Evolutionary conservation across 2,888 invertebrate genomes (phyloP), one percentile per base, ranked within the genome.

Genomic region (Lissonota sp.): DNA sequence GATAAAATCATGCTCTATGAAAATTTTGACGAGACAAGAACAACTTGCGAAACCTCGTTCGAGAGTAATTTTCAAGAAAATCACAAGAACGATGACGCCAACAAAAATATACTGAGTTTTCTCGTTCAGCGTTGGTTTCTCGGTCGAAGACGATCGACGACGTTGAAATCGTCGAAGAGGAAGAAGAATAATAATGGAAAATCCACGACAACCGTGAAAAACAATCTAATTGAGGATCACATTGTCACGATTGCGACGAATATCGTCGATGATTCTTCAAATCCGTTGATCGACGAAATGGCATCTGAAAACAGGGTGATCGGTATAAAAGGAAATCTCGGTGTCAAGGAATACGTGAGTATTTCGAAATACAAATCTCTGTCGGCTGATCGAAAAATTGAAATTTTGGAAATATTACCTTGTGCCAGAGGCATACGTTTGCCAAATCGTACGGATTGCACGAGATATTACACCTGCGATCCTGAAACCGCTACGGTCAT

Each of bases 381-480:
- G 6, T 83, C 86, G 51, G 82, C 82, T 55, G 78, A 80, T 44
- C 46, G 88, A 14, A 82, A 86, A 7, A 62, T 84, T 4, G 79
- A 87, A 39, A 75, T 80, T 5, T 55, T 90, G 6, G 92, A 92
- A 83, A 86, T 93, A 3, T 88, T 94, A 51, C 92, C 93, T 5
- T 94, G 94, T 75, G 91, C 91, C 16, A 83, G 90, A 6, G 93
- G 93, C 0, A 88, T 93, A 4, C 91, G 94, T 0, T 91, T 93
- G 49, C 91, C 93, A 1, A 94, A 94, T 84, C 84, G 79, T n/a
- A 93, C 93, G 0, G 93, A 94, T 71, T 94, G 94, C 79, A 92
- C 91, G 1, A 93, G 91, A 40, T 94, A 94, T 81, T 94, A 93
- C 82, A 93, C 93, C 0, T 94, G 94, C 84, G 93, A 93, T 83